Evolutionary conservation across 2,797 vertebrate genomes (phyloP).

Genomic region (Florisuga fusca): DNA sequence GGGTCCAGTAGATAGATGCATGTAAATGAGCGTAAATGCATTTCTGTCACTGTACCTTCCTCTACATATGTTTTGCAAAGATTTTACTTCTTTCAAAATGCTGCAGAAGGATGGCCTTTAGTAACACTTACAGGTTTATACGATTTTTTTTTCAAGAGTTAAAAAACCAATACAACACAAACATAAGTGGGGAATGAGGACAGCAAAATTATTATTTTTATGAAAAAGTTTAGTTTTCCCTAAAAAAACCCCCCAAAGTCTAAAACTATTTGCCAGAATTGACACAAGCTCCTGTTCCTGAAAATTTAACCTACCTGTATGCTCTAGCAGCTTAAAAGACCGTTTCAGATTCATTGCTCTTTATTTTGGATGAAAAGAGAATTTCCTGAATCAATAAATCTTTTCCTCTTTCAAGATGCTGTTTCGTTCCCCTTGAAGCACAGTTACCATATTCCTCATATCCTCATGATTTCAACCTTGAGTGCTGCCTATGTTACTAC

Average conservation of each 20-base stretch:
- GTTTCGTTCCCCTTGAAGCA: not conserved
- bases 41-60: not conserved
- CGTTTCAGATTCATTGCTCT: not conserved
- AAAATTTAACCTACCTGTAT: not conserved
- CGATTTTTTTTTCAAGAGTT: not conserved
- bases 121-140: not conserved
- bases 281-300: not conserved
- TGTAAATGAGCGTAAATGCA: not conserved
- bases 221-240: not conserved
- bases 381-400: not conserved
- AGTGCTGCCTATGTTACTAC: not conserved
- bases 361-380: not conserved
- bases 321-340: not conserved
- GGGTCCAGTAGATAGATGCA: not conserved
- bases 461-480: not conserved
- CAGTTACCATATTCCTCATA: not conserved
- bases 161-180: too few species aligned
- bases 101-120: not conserved
- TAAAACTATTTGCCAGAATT: not conserved
- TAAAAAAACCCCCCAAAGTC: rapidly evolving
- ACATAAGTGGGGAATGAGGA: not conserved
- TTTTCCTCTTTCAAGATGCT: not conserved
- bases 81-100: not conserved
- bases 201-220: too few species aligned
- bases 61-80: not conserved